Percentiles rank a stretch among this genome's conserved stretches.
Evolutionary conservation across 2,888 invertebrate genomes (phyloP).

Genomic region (Apeira syringaria): DNA sequence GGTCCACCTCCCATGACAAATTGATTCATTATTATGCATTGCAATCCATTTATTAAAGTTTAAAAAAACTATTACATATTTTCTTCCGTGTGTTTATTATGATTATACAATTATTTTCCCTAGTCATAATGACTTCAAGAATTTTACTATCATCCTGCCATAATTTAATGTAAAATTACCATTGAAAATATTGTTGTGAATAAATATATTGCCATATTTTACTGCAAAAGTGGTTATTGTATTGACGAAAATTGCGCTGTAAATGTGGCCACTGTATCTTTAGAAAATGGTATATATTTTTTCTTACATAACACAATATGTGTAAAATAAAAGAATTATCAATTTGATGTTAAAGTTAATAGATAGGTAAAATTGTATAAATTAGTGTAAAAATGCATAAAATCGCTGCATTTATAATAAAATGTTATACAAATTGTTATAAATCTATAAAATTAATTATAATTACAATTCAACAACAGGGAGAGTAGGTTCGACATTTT

Average conservation of each 20-base stretch:
- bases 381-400: conserved; percentile 45
- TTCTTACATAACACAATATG: neutral
- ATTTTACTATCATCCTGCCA: conserved; percentile 28
- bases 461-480: neutral
- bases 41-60: no score
- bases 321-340: conserved; percentile 16
- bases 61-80: no score
- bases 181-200: neutral
- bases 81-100: no score
- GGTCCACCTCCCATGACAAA: no score
- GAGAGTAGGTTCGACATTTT: neutral
- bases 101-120: no score
- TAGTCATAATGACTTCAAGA: conserved; percentile 21
- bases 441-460: neutral
- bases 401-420: conserved; percentile 14
- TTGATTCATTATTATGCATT: no score
- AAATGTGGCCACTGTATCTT: neutral
- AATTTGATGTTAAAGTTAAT: conserved; percentile 67
- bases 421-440: conserved; percentile 18
- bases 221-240: neutral
- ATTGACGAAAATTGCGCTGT: neutral
- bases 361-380: conserved; percentile 73
- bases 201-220: neutral
- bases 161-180: conserved; percentile 8
- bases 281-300: conserved; percentile 3